Evolutionary conservation across 2,113 vertebrate genomes (phyloP).

Genomic region (Macrotus californicus): DNA sequence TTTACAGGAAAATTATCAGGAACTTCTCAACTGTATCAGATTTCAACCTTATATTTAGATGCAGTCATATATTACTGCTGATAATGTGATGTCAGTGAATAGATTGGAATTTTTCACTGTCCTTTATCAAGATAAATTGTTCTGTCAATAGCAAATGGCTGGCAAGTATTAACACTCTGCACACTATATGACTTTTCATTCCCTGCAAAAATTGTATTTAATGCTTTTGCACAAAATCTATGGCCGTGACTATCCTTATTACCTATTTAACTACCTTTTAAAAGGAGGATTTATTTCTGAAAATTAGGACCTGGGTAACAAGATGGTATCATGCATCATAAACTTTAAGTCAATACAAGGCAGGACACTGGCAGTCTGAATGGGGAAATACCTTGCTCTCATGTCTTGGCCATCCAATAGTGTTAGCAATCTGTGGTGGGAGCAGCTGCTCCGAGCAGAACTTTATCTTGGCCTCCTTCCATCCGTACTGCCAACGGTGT

Average conservation of each 20-base stretch:
- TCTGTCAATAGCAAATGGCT: conserved; percentile 94
- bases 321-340: conserved; percentile 93
- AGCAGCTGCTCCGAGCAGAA: conserved; percentile 89
- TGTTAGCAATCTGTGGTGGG: conserved; percentile 63
- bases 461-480: conserved; percentile 88
- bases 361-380: conserved; percentile 81
- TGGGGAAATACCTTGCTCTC: conserved; percentile 81
- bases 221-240: conserved; percentile 91
- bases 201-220: conserved; percentile 90
- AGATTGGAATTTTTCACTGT: conserved; percentile 96
- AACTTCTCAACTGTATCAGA: conserved; percentile 79
- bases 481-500: conserved; percentile 75
- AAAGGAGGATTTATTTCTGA: conserved; percentile 94
- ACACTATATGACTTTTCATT: conserved; percentile 89
- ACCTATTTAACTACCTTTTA: conserved; percentile 96
- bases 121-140: conserved; percentile 97
- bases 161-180: conserved; percentile 86
- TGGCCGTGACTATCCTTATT: conserved; percentile 89
- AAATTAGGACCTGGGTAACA: conserved; percentile 94
- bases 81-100: conserved; percentile 93
- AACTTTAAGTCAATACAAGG: conserved; percentile 96
- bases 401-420: conserved; percentile 77
- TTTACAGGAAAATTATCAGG: conserved; percentile 82
- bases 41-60: conserved; percentile 92
- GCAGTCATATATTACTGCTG: conserved; percentile 91